Percentiles rank a stretch among this genome's conserved stretches.
phyloP scores from a whole-genome alignment of 2,113 vertebrate genomes.

The Colius striatus region DNA sequence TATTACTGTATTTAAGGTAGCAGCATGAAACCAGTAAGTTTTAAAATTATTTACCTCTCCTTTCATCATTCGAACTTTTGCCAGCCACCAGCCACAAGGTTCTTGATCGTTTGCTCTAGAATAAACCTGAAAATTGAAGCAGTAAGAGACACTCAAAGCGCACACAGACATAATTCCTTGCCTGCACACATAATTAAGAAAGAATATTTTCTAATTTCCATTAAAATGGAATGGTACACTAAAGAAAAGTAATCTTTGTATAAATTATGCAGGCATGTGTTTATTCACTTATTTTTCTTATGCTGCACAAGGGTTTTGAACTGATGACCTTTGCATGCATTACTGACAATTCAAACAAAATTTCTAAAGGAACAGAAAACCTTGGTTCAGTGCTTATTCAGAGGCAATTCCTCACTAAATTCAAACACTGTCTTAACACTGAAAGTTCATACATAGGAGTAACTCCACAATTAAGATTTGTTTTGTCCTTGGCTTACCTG shows the following conservation, averaged over 20 bases:
- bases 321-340: background rate
- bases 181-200: rapidly evolving
- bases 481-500: background rate
- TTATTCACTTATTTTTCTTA: background rate
- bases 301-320: background rate
- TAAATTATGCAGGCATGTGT: background rate
- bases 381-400: background rate
- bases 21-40: background rate
- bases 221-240: background rate
- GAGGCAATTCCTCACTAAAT: background rate
- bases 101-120: slow-evolving; percentile 88
- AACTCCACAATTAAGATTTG: background rate
- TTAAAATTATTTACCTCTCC: slow-evolving; percentile 78
- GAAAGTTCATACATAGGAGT: background rate
- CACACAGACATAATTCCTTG: background rate
- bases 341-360: background rate
- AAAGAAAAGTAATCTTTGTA: background rate
- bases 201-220: background rate
- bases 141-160: background rate
- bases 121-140: slow-evolving; percentile 72
- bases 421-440: background rate
- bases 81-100: slow-evolving; percentile 87
- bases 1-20: background rate
- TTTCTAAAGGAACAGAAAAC: background rate
- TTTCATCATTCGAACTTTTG: slow-evolving; percentile 89